These are phyloP conservation scores for Pelochelys cantorii DNA, from an alignment of 2,797 vertebrate species.

Conservation along the genomic window DNA sequence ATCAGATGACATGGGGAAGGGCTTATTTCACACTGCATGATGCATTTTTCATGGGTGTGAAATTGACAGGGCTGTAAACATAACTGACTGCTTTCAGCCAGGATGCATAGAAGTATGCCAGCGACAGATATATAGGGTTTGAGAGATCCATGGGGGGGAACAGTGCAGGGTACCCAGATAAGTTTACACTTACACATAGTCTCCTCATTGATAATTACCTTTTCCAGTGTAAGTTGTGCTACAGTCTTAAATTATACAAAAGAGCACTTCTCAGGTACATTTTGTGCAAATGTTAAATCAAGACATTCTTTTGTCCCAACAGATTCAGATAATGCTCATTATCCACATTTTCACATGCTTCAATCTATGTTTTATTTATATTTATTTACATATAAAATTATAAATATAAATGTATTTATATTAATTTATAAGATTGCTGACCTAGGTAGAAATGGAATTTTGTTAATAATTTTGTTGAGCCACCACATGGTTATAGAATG, in stretches of 20 bases:
- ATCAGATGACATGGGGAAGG: too few relatives aligned
- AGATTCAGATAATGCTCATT: background rate
- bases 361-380: background rate
- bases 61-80: too few relatives aligned
- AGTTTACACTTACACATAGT: background rate
- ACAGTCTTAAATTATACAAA: background rate
- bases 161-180: background rate
- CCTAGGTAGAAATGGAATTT: background rate
- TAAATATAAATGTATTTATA: background rate
- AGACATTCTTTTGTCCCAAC: background rate
- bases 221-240: background rate
- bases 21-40: too few relatives aligned
- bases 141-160: background rate
- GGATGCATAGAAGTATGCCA: background rate
- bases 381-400: too few relatives aligned
- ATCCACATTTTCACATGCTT: background rate
- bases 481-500: background rate
- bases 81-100: too few relatives aligned
- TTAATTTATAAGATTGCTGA: background rate
- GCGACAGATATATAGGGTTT: background rate
- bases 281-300: background rate
- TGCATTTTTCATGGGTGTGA: too few relatives aligned
- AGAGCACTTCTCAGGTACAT: background rate
- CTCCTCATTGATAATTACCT: background rate
- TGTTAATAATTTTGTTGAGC: background rate